Base-by-base conservation (phyloP, 2,888 invertebrate species). In the Myathropa florea region DNA sequence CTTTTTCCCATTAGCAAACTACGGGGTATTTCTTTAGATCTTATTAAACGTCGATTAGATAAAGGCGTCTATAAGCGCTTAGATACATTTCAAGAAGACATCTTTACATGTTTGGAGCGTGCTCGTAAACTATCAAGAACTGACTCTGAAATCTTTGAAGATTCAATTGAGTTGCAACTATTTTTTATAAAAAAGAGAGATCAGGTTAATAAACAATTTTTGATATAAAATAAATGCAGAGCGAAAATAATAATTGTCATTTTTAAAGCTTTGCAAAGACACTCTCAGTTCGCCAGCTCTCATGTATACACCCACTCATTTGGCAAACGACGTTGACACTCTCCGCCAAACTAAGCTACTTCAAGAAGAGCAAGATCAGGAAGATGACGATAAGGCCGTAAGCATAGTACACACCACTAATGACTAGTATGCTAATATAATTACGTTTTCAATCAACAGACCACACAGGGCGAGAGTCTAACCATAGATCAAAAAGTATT, bases 91-190 rank as follows among this genome's bases (percentile, higher is more conserved):
- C 99, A 99, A 93, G 98, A 98, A 90, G 99, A 99, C 91, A 95
- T 99, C 91, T 99, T 99, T 91, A 95, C 96, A 39, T 97, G 99
- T 87, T 95, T 99, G 91, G 98, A 98, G 90, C 93, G 97, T 89
- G 98, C 98, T 0, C 95, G 99, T 2, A 95, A 95, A 82, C 93
- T 98, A 0, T 97, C 98, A 0, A 95, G 98, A 14, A 96, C 97
- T 0, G 98, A 99, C 93, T 98, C 99, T 3, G 97, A 97, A 91
- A 95, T 98, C 61, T 99, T 98, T 93, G 98, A 99, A 91, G 99
- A 99, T 93, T 96, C 98, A 0, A 95, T 98, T 33, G 98, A 98
- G 90, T 94, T 99, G 68, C 99, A 99, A 92, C 95, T 96, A 12
- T 98, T 95, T 93, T 99, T 97, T 93, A 96, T 99, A 59, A 95